Base-by-base conservation (phyloP, 2,113 vertebrate genomes). In the zebrafish (Danio rerio) region DNA sequence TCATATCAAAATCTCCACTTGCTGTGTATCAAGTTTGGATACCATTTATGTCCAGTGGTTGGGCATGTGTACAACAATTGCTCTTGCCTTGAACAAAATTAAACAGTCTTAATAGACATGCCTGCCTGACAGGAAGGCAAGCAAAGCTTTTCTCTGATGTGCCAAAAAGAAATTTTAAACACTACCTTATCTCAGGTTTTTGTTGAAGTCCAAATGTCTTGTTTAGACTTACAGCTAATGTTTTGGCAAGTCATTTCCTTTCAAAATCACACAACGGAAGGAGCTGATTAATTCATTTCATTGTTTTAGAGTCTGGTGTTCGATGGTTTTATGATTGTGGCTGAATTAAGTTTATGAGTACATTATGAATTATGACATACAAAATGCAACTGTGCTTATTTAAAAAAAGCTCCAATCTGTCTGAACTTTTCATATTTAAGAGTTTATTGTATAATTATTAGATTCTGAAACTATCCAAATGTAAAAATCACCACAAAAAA, bases 231-330 rank as follows among this genome's bases (percentile, higher is more conserved):
- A 6, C 45, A 63, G 79, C 40, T 20, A 15, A 61, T 84, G 73
- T 65, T 43, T 47, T 85, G 82, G 86, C 70, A 84, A 87, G 83
- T 86, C 42, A 81, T 78, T 89, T 91, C 80, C 77, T 31, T 78
- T 52, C 20, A 52, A 49, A 82, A 71, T 59, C 52, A 86, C 86
- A 86, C 84, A 87, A 85, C 86, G 86, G 18, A 53, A 70, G 59
- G 72, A 0, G 52, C 62, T 77, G 81, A 82, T 81, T 84, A 85
- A 84, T 69, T 21, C 7, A 10, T 8, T 13, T 75, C 10, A 13
- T 53, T 40, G 79, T 43, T 18, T 13, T 13, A n/a, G n/a, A 70
- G 53, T 8, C 59, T 53, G 72, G 11, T 52, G 81, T 81, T 76
- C 55, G 20, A 18, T 73, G 18, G 2, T 63, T 69, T 66, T 80